Percentiles rank a stretch among this genome's conserved stretches.
These are phyloP conservation scores for Trichoplusia ni DNA, from an alignment of 1,140 invertebrate genomes.

Conservation along the genomic window DNA sequence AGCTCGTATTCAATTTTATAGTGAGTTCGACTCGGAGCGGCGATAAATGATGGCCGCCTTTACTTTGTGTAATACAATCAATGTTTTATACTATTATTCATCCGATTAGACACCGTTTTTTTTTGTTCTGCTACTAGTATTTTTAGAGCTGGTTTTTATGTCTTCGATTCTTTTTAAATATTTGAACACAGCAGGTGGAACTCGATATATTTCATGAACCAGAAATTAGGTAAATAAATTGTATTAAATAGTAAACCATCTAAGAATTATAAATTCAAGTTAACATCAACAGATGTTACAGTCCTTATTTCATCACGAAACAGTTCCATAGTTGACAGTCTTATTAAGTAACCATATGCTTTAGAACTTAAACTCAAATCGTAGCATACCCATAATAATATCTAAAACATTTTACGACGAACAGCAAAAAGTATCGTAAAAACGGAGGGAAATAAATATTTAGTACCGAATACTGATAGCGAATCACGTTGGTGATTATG, in stretches of 20 bases:
- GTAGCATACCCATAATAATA: slow-evolving; percentile 35
- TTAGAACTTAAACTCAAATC: slow-evolving; percentile 6
- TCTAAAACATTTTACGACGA: slow-evolving; percentile 53
- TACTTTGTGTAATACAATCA: slow-evolving; percentile 35
- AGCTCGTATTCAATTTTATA: slow-evolving; percentile 49
- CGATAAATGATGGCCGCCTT: slow-evolving; percentile 33
- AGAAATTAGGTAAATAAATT: neutral
- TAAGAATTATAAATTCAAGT: too few species aligned
- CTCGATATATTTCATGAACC: neutral
- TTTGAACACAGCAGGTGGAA: neutral
- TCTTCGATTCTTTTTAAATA: neutral
- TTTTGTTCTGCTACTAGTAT: slow-evolving; percentile 23
- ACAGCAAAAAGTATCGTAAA: slow-evolving; percentile 54
- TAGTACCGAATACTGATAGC: slow-evolving; percentile 73
- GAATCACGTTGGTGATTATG: slow-evolving; percentile 78
- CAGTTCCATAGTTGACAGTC: neutral
- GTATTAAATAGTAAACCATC: too few species aligned
- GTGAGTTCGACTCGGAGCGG: slow-evolving; percentile 29
- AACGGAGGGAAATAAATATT: slow-evolving; percentile 72
- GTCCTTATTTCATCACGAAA: neutral
- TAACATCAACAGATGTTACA: neutral
- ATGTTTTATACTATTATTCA: slow-evolving; percentile 34
- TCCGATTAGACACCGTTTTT: slow-evolving; percentile 31
- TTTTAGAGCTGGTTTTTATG: slow-evolving; percentile 17
- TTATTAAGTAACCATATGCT: neutral